Conservation (phyloP, 2,888 invertebrate species). For the Entomobrya proxima region DNA sequence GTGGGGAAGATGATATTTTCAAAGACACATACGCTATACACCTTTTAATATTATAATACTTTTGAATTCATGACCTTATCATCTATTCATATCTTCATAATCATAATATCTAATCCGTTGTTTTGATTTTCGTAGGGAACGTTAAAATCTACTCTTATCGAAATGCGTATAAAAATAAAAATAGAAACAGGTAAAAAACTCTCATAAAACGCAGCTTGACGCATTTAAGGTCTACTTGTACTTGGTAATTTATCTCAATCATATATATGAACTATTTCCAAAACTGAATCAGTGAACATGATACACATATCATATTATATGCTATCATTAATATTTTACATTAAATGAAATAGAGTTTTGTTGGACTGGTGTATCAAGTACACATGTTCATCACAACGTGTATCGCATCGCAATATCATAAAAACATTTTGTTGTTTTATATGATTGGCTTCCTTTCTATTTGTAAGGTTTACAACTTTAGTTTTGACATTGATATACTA, state of each 20-base stretch:
- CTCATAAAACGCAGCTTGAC: constrained; percentile 22
- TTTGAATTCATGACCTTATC: constrained; percentile 4
- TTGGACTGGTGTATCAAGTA: too few relatives aligned
- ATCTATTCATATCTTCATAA: constrained; percentile 23
- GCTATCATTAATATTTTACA: too few relatives aligned
- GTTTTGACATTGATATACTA: not conserved
- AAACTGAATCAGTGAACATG: too few relatives aligned
- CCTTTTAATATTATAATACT: not conserved
- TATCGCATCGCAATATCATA: not conserved
- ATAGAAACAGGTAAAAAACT: not conserved
- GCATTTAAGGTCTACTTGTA: not conserved
- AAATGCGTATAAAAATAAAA: not conserved
- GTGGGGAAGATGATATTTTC: not conserved
- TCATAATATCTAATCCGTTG: constrained; percentile 1
- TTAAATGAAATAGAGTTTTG: too few relatives aligned
- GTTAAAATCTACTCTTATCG: constrained; percentile 12
- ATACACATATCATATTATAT: too few relatives aligned
- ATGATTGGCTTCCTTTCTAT: too few relatives aligned
- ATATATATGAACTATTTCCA: too few relatives aligned
- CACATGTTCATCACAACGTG: not conserved
- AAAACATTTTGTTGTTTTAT: too few relatives aligned
- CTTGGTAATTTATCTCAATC: constrained; percentile 28
- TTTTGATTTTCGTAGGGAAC: constrained; percentile 2
- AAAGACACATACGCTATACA: not conserved
- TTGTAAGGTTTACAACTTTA: constrained; percentile 18